Percentiles rank a stretch among this genome's conserved stretches.
These are phyloP conservation scores for Myopa testacea DNA, from an alignment of 2,888 invertebrate species.

Conservation along the genomic window DNA sequence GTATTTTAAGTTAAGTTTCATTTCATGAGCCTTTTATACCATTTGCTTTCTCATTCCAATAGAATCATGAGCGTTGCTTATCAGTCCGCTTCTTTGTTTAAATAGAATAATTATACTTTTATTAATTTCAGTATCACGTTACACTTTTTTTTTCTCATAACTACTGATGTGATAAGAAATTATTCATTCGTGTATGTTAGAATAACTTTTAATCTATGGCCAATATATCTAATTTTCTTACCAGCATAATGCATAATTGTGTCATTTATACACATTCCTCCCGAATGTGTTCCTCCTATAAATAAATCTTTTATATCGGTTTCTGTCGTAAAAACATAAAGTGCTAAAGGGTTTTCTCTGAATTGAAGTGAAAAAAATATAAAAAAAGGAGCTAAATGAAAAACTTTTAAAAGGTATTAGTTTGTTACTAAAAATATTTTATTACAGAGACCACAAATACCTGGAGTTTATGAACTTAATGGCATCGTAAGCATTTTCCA, in stretches of 20 bases:
- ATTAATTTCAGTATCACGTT: too few species aligned
- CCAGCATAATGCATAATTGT: slow-evolving; percentile 86
- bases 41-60: too few species aligned
- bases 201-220: slow-evolving; percentile 21
- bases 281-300: slow-evolving; percentile 80
- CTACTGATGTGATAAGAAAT: too few species aligned
- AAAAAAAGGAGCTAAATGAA: too few species aligned
- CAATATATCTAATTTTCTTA: slow-evolving; percentile 70
- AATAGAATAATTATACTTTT: too few species aligned
- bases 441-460: slow-evolving; percentile 66
- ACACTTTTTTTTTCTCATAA: too few species aligned
- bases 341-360: slow-evolving; percentile 67
- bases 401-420: slow-evolving; percentile 37
- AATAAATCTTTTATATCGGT: slow-evolving; percentile 78
- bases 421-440: too few species aligned
- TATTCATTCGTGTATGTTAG: too few species aligned
- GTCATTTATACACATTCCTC: slow-evolving; percentile 86
- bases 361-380: slow-evolving; percentile 12
- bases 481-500: slow-evolving; percentile 89
- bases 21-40: too few species aligned
- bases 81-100: too few species aligned
- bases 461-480: slow-evolving; percentile 88
- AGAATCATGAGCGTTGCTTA: too few species aligned
- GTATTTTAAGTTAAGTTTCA: too few species aligned
- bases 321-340: slow-evolving; percentile 86